phyloP scores from a whole-genome alignment of 2,797 vertebrate species.

The Geotrypetes seraphini region DNA sequence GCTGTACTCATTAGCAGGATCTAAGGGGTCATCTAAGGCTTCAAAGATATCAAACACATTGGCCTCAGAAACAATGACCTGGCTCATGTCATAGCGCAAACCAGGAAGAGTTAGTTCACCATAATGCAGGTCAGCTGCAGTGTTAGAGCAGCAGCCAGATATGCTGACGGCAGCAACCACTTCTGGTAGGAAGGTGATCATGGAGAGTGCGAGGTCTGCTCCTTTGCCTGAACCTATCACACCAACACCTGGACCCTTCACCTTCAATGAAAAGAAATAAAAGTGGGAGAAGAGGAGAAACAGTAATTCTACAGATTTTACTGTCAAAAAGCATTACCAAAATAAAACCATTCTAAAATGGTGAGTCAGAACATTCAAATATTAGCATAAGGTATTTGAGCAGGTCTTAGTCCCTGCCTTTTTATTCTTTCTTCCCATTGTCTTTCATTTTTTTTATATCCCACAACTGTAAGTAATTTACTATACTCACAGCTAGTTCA shows the following conservation, averaged over 20 bases:
- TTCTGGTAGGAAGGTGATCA: slow-evolving; percentile 50
- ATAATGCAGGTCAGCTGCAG: slow-evolving; percentile 36
- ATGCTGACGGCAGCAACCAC: slow-evolving; percentile 43
- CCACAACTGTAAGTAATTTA: too few species aligned
- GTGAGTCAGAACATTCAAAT: slow-evolving; percentile 16
- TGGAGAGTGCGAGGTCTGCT: slow-evolving; percentile 48
- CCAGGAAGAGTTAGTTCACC: slow-evolving; percentile 37
- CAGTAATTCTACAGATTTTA: too few species aligned
- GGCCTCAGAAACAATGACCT: slow-evolving; percentile 29
- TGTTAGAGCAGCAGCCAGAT: slow-evolving; percentile 46
- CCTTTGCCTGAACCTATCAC: slow-evolving; percentile 51
- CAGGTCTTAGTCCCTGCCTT: too few species aligned
- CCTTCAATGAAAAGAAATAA: slow-evolving; percentile 21
- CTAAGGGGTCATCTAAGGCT: slow-evolving; percentile 36
- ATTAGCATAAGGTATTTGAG: slow-evolving; percentile 6
- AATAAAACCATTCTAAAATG: not conserved
- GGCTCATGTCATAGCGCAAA: slow-evolving; percentile 35
- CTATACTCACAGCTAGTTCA: too few species aligned
- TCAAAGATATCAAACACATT: slow-evolving; percentile 45
- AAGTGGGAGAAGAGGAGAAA: too few species aligned
- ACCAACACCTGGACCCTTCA: slow-evolving; percentile 46
- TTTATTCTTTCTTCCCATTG: too few species aligned
- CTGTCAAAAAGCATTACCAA: slow-evolving; percentile 7
- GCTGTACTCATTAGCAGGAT: slow-evolving; percentile 34
- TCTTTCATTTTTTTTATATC: too few species aligned